Base-by-base conservation (phyloP, 1,140 invertebrate species). In the Chelonus insularis region DNA sequence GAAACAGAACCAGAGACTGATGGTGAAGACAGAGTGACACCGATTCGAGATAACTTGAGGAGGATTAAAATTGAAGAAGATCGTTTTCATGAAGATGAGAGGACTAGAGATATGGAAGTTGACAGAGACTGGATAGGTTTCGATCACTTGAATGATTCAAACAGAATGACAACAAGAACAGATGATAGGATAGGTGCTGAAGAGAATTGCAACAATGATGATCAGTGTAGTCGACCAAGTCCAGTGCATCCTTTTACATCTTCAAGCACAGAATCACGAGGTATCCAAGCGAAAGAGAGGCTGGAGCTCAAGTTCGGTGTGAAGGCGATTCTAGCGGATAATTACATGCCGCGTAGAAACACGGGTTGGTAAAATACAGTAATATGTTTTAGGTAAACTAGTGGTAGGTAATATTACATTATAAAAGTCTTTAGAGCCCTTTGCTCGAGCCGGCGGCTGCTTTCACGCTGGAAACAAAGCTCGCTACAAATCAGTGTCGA, bases 261-360 rank as follows among this genome's bases (percentile, higher is more conserved):
- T 37, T 23, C 50, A 34, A 7, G 8, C 6, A 43, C 12, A 3
- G 51, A 55, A 14, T 64, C n/a, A 68, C 69, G 71, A 51, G 73
- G 69, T 58, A 79, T 81, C 59, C 80, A 80, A 63, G 74, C 77
- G 60, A 82, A 82, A 64, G 80, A 82, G 57, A 93, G 92, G 70
- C 92, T 92, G 0, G 86, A 92, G 67, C 84, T 96, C 60, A 96
- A 96, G 80, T 96, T 96, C 79, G 94, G 93, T 85, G 92, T 96
- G 56, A 94, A 89, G 82, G 92, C 93, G 11, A 96, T 96, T 67
- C 83, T 96, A 39, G 91, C 91, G n/a, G 84, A 79, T 45, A 82
- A 84, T 74, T 81, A 84, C 59, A 74, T 79, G 34, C 75, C 76
- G 63, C 69, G 80, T 58, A 74, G 76, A 20, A 77, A 79, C 74